phyloP scores from a whole-genome alignment of 1,140 invertebrate genomes.

The Rhagoletis pomonella region DNA sequence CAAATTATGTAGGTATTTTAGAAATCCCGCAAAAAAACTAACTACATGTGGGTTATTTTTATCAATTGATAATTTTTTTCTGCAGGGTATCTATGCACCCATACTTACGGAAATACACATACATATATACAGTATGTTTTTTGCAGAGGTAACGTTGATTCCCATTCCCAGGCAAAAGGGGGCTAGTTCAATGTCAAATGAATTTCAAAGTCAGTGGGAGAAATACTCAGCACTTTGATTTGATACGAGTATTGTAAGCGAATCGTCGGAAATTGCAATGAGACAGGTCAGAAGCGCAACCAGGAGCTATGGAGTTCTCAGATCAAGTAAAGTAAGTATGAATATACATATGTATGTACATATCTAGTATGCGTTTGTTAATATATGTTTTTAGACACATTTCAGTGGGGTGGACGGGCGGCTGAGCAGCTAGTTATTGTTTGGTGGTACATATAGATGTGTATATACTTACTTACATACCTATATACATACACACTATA shows the following conservation, averaged over 20 bases:
- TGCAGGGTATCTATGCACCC: no score
- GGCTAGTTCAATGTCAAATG: slow-evolving; percentile 54
- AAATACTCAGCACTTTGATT: neutral
- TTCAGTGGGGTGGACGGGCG: neutral
- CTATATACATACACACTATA: neutral
- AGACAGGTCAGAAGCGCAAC: neutral
- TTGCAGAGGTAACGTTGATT: no score
- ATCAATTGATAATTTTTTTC: no score
- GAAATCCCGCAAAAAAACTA: no score
- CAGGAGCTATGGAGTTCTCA: neutral
- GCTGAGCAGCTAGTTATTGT: neutral
- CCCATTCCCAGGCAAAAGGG: neutral
- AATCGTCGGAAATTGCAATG: neutral
- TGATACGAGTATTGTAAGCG: neutral
- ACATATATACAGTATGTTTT: neutral
- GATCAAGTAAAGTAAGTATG: neutral
- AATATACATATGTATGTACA: slow-evolving; percentile 10
- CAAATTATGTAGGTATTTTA: no score
- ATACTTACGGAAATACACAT: neutral
- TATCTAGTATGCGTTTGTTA: neutral
- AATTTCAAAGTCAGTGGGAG: slow-evolving; percentile 56
- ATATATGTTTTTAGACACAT: neutral
- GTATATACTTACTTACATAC: neutral
- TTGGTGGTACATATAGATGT: neutral
- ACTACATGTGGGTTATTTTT: no score